Percentiles rank a stretch among this genome's conserved stretches.
These are phyloP conservation scores for Threskiornis aethiopicus DNA, from an alignment of 2,797 vertebrate species.

Conservation along the genomic window DNA sequence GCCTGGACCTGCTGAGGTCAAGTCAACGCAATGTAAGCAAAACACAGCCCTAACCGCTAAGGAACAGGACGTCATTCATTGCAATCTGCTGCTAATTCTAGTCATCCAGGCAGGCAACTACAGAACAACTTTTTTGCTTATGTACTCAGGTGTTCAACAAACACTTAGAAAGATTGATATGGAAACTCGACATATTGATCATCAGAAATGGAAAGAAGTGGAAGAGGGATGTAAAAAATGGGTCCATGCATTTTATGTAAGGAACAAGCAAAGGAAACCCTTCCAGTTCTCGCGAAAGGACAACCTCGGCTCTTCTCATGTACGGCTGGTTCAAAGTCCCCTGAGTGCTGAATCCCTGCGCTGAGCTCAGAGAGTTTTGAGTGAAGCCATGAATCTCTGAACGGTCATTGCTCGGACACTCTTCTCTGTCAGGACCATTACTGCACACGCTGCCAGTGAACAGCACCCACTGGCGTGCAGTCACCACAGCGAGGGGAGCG, in stretches of 20 bases:
- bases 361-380: neutral
- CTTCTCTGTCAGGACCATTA: neutral
- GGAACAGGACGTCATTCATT: neutral
- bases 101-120: neutral
- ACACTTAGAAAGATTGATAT: neutral
- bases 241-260: fast-evolving
- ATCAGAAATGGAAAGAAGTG: neutral
- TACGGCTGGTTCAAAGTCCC: neutral
- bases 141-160: neutral
- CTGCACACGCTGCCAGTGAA: fast-evolving
- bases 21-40: neutral
- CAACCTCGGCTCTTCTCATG: fast-evolving
- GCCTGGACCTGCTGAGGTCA: neutral
- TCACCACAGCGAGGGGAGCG: fast-evolving
- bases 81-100: neutral
- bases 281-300: neutral
- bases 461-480: neutral
- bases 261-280: neutral
- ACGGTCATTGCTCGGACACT: neutral
- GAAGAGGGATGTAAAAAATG: neutral
- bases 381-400: fast-evolving
- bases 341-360: fast-evolving
- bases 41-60: neutral
- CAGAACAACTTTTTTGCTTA: neutral
- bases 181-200: neutral